Percentiles rank a stretch among this genome's conserved stretches.
Evolutionary conservation across 2,888 invertebrate genomes (phyloP).

Genomic region (Lithophane semibrunnea): DNA sequence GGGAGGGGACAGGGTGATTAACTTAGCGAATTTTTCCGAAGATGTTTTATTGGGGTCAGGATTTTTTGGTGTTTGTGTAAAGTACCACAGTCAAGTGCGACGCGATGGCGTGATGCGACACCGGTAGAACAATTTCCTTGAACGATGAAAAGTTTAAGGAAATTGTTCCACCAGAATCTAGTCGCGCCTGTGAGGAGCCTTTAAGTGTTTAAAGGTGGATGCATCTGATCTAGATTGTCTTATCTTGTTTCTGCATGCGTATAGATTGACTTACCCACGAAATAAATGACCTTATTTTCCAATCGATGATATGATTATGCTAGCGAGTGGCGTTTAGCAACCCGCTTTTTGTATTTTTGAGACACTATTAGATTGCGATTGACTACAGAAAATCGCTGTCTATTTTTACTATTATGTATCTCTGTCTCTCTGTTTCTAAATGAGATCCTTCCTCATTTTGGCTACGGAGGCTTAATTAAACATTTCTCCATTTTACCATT

Average conservation of each 20-base stretch:
- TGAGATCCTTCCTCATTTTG: too few relatives aligned
- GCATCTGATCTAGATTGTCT: neutral
- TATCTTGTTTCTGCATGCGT: neutral
- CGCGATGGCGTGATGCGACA: too few relatives aligned
- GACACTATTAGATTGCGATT: neutral
- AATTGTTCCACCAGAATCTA: too few relatives aligned
- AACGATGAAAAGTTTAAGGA: too few relatives aligned
- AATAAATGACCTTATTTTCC: neutral
- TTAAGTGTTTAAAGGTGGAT: neutral
- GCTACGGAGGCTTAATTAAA: too few relatives aligned
- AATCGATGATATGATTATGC: neutral
- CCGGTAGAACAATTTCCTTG: too few relatives aligned
- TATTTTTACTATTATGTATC: too few relatives aligned
- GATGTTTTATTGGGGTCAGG: neutral
- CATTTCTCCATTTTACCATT: neutral
- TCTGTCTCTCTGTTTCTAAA: too few relatives aligned
- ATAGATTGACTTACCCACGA: neutral
- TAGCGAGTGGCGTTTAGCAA: neutral
- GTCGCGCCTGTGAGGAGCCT: too few relatives aligned
- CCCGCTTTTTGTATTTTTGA: neutral
- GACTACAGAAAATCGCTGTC: neutral
- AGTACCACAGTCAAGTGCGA: too few relatives aligned
- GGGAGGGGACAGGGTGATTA: slow-evolving; percentile 3
- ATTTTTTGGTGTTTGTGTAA: neutral
- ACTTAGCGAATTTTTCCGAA: slow-evolving; percentile 1